Conservation (phyloP, 2,888 invertebrate genomes). For the Xestobium rufovillosum region DNA sequence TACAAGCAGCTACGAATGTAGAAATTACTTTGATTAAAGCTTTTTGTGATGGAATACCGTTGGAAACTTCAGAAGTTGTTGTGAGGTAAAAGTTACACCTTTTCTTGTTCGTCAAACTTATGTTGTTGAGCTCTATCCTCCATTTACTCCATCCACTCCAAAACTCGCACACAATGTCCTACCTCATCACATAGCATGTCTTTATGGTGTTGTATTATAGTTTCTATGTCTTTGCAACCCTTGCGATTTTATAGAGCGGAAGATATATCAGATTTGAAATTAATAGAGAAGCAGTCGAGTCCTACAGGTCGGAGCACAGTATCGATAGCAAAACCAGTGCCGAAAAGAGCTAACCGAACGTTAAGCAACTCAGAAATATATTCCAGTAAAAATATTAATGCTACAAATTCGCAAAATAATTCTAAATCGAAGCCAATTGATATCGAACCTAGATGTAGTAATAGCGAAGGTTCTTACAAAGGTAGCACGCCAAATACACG, state of each 20-base stretch:
- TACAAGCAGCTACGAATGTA: slow-evolving; percentile 62
- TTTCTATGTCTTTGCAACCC: too few species aligned
- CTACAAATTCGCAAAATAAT: slow-evolving; percentile 35
- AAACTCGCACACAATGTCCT: too few species aligned
- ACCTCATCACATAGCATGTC: too few species aligned
- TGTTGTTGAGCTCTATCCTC: too few species aligned
- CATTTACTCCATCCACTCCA: too few species aligned
- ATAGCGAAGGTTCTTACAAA: slow-evolving; percentile 33
- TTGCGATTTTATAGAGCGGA: slow-evolving; percentile 55
- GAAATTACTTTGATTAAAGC: slow-evolving; percentile 70
- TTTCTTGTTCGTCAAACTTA: too few species aligned
- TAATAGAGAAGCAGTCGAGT: slow-evolving; percentile 58
- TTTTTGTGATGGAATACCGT: slow-evolving; percentile 72
- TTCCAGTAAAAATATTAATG: slow-evolving; percentile 39
- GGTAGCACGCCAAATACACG: slow-evolving; percentile 47
- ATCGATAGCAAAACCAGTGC: slow-evolving; percentile 49
- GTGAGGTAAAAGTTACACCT: background rate
- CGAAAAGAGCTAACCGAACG: slow-evolving; percentile 45
- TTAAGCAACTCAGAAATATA: slow-evolving; percentile 40
- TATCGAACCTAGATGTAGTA: slow-evolving; percentile 29
- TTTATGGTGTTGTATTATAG: too few species aligned
- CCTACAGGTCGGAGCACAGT: slow-evolving; percentile 43
- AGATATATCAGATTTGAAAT: slow-evolving; percentile 67
- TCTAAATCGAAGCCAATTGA: slow-evolving; percentile 41
- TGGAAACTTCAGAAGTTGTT: background rate